Evolutionary conservation across 2,888 invertebrate genomes (phyloP), one percentile per base, ranked within the genome.

Genomic region (Synergus japonicus): DNA sequence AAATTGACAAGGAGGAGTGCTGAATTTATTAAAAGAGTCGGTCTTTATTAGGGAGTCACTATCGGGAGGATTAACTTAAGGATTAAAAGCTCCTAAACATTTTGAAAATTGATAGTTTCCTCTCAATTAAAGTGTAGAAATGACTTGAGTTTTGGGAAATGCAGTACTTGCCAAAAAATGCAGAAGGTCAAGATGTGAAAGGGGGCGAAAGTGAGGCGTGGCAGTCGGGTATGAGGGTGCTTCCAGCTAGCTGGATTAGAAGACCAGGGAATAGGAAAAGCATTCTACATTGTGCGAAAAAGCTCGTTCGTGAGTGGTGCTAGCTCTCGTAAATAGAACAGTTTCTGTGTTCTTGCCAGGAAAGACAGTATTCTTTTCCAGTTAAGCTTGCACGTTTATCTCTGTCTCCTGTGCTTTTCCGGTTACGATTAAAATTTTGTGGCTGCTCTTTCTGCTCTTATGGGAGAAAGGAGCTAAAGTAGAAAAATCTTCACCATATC

Each of bases 291-390:
- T 37, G 73, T 73, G 73, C 73, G 73, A 73, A 73, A 73, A 58
- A 73, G 73, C 54, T 73, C 54, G 37, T 58, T 41, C 37, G 63
- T 54, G 73, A 54, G 73, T 73, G 54, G 73, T 54, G 37, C 22
- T 54, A 37, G 73, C 54, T 58, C 73, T 73, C 73, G 54, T 73
- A 73, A 73, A 73, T 73, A 73, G 37, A 73, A 49, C 73, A 73
- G 54, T 73, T 73, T 73, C 54, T 73, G 49, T 54, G n/a, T 73
- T 73, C 54, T n/a, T 73, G 58, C 54, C 54, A 8, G 29, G 69
- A 4, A 46, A 49, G 49, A 49, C 73, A 73, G n/a, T 29, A n/a
- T 37, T 73, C 37, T 54, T 49, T 73, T 54, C n/a, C 49, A 54
- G 37, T 54, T 73, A 49, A 54, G 49, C 69, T 69, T 4, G 29